Conservation (phyloP, 2,113 vertebrate genomes). For the Balaenoptera acutorostrata region DNA sequence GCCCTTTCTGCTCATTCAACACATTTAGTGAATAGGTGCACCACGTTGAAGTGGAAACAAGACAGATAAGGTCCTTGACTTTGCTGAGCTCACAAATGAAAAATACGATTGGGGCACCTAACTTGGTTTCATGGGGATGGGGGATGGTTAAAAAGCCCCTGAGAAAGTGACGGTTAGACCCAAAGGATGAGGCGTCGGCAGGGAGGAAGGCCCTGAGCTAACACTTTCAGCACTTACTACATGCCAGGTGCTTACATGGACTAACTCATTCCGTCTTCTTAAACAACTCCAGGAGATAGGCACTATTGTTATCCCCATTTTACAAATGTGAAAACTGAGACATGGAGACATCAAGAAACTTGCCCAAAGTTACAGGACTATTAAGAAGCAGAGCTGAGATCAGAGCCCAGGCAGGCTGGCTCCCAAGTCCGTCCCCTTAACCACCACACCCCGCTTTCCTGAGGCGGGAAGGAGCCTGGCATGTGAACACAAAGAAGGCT, state of each 20-base stretch:
- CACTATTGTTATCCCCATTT: neutral
- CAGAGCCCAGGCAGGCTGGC: neutral
- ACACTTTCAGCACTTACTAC: neutral
- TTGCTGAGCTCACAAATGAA: neutral
- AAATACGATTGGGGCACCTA: neutral
- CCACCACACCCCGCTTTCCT: neutral
- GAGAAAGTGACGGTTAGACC: neutral
- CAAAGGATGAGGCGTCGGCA: neutral
- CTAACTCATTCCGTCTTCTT: neutral
- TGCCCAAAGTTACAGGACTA: neutral
- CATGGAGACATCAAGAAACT: neutral
- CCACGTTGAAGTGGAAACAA: neutral
- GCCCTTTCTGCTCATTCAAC: neutral
- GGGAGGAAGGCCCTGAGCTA: neutral
- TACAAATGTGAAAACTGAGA: neutral
- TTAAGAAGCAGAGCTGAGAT: neutral
- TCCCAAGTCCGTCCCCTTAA: neutral
- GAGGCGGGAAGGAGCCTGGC: neutral
- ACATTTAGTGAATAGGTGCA: fast-evolving
- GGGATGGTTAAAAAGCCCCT: neutral
- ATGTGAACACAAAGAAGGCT: neutral
- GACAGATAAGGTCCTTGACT: neutral
- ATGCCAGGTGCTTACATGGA: fast-evolving
- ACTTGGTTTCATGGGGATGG: neutral
- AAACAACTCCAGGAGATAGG: neutral